Evolutionary conservation across 2,797 vertebrate species (phyloP).

Genomic region (Dermochelys coriacea): DNA sequence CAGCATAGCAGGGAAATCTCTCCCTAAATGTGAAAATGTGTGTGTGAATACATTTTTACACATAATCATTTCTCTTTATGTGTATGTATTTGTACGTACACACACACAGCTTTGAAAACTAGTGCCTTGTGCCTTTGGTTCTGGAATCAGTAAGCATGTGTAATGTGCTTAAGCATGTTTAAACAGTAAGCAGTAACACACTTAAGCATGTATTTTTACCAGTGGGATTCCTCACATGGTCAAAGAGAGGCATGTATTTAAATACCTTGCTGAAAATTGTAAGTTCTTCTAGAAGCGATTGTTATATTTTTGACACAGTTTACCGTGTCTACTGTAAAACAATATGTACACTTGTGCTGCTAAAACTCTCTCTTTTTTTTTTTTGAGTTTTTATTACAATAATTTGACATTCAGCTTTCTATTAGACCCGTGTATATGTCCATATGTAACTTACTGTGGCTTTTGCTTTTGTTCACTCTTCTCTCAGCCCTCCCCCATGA

Average conservation of each 20-base stretch:
- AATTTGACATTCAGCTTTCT: too few species aligned
- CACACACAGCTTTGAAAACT: not conserved
- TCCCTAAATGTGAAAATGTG: not conserved
- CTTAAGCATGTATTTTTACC: not conserved
- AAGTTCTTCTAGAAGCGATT: not conserved
- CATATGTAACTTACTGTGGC: not conserved
- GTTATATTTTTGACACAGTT: not conserved
- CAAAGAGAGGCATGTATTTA: not conserved
- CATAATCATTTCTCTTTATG: not conserved
- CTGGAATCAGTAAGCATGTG: not conserved
- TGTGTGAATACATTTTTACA: not conserved
- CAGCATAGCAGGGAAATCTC: rapidly evolving
- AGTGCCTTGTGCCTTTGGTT: slow-evolving; percentile 7
- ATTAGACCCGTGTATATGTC: not conserved
- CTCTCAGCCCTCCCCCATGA: not conserved
- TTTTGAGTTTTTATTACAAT: too few species aligned
- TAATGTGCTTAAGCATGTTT: not conserved
- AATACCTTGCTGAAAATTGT: not conserved
- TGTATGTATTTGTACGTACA: not conserved
- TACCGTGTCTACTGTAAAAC: rapidly evolving
- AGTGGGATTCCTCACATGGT: not conserved
- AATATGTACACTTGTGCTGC: rapidly evolving
- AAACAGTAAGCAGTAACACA: not conserved
- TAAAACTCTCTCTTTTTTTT: too few species aligned
- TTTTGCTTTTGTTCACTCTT: not conserved